Base-by-base conservation (phyloP, 2,113 vertebrate species). In the Mobula birostris region DNA sequence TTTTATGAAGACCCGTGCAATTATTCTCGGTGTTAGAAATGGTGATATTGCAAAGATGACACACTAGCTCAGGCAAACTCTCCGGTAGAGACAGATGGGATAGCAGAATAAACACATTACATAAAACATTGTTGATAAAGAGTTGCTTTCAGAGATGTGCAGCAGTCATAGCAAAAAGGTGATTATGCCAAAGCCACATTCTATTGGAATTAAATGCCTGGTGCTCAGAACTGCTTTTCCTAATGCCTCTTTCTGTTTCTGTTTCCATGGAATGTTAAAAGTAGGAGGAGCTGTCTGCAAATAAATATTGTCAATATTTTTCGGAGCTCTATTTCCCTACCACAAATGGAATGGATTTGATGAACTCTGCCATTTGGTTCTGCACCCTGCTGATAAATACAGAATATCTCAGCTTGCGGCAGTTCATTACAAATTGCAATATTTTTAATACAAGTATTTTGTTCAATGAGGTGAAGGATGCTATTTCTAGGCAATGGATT, bases 281-380 rank as follows among this genome's bases (percentile, higher is more conserved):
- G 36, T 8, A 48, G 61, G 66, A 90, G 68, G 68, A 48, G 88
- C 14, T 32, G 74, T 29, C 21, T 32, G 19, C 19, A 66, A 90
- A 32, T 93, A 74, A 93, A 93, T 48, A 93, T 93, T 24, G 40
- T 93, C 68, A 93, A 7, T 68, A 19, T 56, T 66, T 15, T 88
- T 88, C 66, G 11, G 29, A n/a, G 11, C 56, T 61, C 56, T 66
- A 11, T 92, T 40, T 72, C 5, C 63, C 21, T 74, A 48, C 68
- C 40, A 48, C 70, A 21, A 48, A 70, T 93, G 68, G 24, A 14
- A 93, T 93, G 27, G 68, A 93, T 56, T 93, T 36, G 9, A 24
- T 48, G 68, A 72, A 24, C 32, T 74, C 72, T 56, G 21, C 21
- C 68, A 93, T 74, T 74, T 93, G 40, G 15, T 36, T n/a, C 56